phyloP scores from a whole-genome alignment of 2,888 invertebrate genomes.

The Seladonia tumulorum region DNA sequence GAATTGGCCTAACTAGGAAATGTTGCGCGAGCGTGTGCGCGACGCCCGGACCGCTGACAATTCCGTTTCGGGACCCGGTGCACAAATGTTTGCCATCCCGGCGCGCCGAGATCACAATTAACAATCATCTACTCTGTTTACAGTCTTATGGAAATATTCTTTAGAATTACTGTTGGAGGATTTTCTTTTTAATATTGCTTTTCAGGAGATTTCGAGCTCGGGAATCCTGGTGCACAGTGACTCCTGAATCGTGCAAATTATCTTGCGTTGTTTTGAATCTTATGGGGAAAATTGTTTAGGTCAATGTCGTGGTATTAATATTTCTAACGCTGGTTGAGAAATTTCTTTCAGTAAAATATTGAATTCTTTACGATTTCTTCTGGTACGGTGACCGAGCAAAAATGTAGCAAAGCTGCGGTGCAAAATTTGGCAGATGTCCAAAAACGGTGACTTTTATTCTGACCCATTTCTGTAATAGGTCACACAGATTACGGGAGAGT shows the following conservation, averaged over 20 bases:
- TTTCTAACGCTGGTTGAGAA: too few relatives aligned
- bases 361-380: too few relatives aligned
- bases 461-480: neutral
- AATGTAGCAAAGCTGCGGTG: neutral
- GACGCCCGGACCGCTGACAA: neutral
- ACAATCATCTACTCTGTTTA: neutral
- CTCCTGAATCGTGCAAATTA: too few relatives aligned
- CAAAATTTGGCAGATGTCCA: neutral
- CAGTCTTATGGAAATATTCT: neutral
- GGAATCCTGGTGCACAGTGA: too few relatives aligned
- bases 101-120: neutral
- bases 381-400: too few relatives aligned
- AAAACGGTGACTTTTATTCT: neutral
- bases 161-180: neutral
- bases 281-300: too few relatives aligned
- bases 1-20: conserved; percentile 78
- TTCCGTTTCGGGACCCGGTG: neutral
- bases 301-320: too few relatives aligned
- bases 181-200: too few relatives aligned
- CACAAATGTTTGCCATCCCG: neutral
- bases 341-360: too few relatives aligned
- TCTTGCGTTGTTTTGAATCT: too few relatives aligned
- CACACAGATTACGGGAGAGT: neutral
- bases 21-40: conserved; percentile 36
- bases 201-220: neutral